These are phyloP conservation scores for Carapus acus DNA, from an alignment of 2,797 vertebrate genomes.

Conservation along the genomic window DNA sequence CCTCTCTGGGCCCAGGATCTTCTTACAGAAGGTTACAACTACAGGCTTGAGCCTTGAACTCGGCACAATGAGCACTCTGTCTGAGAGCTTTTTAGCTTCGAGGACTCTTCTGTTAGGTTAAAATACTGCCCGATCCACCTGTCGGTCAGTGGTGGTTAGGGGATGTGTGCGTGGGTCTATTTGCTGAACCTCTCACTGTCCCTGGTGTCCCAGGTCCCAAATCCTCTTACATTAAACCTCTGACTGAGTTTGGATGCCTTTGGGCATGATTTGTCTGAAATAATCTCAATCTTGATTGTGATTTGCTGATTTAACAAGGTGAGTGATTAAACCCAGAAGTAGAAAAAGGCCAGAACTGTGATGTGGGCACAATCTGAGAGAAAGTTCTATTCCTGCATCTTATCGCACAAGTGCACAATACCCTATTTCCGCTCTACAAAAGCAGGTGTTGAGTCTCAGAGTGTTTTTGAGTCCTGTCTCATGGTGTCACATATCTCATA, in stretches of 20 bases:
- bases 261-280: constrained; percentile 9
- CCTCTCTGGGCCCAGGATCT: constrained; percentile 54
- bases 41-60: constrained; percentile 25
- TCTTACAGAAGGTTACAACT: constrained; percentile 67
- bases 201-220: neutral
- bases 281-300: constrained; percentile 18
- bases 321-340: constrained; percentile 8
- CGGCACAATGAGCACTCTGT: constrained; percentile 78
- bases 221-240: neutral
- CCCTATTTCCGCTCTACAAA: constrained; percentile 29
- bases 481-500: constrained; percentile 46
- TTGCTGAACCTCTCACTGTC: constrained; percentile 10
- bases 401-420: constrained; percentile 28
- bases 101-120: constrained; percentile 60
- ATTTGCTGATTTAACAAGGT: constrained; percentile 13
- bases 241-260: neutral
- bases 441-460: constrained; percentile 4
- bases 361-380: constrained; percentile 28
- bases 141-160: constrained; percentile 5
- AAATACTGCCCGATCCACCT: constrained; percentile 41
- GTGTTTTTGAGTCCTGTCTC: constrained; percentile 13
- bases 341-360: constrained; percentile 5
- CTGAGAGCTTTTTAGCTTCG: constrained; percentile 58
- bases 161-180: constrained; percentile 11
- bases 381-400: constrained; percentile 14